phyloP scores from a whole-genome alignment of 2,797 vertebrate species.

The Psittacula echo region DNA sequence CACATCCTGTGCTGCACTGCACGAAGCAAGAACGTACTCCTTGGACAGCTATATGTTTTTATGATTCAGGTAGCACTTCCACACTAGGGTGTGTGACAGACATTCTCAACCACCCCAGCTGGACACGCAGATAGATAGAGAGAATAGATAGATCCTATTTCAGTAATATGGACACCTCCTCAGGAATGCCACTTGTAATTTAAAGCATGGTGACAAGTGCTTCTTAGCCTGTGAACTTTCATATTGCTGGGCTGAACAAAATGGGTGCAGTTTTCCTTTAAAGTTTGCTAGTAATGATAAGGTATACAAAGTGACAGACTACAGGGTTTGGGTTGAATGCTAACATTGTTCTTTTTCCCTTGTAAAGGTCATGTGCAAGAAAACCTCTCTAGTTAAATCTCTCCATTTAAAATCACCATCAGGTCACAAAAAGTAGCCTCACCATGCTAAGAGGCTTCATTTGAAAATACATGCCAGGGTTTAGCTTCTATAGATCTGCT shows the following conservation, averaged over 20 bases:
- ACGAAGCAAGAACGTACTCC: fast-evolving
- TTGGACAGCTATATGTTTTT: background rate
- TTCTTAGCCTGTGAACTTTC: conserved; percentile 68
- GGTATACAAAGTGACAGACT: conserved; percentile 72
- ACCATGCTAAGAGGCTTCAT: conserved; percentile 55
- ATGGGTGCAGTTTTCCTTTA: conserved; percentile 62
- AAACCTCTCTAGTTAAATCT: conserved; percentile 67
- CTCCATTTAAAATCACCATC: conserved; percentile 70
- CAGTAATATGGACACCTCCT: conserved; percentile 28
- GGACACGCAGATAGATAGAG: background rate
- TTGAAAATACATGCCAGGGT: conserved; percentile 48
- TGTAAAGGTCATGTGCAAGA: conserved; percentile 73
- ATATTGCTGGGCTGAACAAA: conserved; percentile 40
- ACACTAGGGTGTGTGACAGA: background rate
- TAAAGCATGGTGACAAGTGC: conserved; percentile 56
- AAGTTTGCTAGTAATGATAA: conserved; percentile 62
- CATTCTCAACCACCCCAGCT: background rate
- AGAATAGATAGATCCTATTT: conserved; percentile 56
- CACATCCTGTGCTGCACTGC: background rate
- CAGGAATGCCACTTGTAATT: conserved; percentile 67
- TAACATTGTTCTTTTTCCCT: conserved; percentile 74
- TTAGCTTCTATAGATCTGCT: conserved; percentile 41
- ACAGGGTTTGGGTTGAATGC: conserved; percentile 71
- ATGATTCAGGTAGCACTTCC: background rate
- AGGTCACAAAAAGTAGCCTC: conserved; percentile 68